phyloP scores from a whole-genome alignment of 2,113 vertebrate species.

The Rhinoderma darwinii region DNA sequence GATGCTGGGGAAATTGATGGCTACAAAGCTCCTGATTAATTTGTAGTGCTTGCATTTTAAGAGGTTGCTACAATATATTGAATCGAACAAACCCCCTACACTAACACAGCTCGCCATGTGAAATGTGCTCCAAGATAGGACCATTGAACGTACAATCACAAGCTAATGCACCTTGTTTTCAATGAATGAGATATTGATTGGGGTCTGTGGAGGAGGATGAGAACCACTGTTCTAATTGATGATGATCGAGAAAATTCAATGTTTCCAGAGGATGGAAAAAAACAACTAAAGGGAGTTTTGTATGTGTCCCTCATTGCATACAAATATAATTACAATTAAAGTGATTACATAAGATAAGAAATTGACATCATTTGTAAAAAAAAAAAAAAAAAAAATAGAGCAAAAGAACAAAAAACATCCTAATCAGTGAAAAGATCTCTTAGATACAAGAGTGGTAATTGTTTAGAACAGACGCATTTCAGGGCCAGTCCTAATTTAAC shows the following conservation, averaged over 20 bases:
- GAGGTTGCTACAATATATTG: slow-evolving; percentile 48
- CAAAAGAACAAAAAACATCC: background rate
- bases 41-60: slow-evolving; percentile 56
- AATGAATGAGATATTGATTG: slow-evolving; percentile 54
- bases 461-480: background rate
- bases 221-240: slow-evolving; percentile 37
- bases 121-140: background rate
- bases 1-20: slow-evolving; percentile 50
- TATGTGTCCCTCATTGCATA: background rate
- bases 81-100: slow-evolving; percentile 27
- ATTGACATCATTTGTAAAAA: slow-evolving; percentile 20
- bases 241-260: slow-evolving; percentile 45
- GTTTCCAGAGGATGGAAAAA: slow-evolving; percentile 18
- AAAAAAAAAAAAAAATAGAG: background rate
- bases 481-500: background rate
- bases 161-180: slow-evolving; percentile 43
- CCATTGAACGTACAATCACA: slow-evolving; percentile 13
- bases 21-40: slow-evolving; percentile 49
- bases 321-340: slow-evolving; percentile 4
- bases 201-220: background rate
- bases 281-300: background rate
- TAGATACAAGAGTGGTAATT: background rate
- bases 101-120: slow-evolving; percentile 5
- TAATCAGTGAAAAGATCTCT: background rate
- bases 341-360: slow-evolving; percentile 25